Conservation (phyloP, 1,140 invertebrate species). For the Lethrus apterus region DNA sequence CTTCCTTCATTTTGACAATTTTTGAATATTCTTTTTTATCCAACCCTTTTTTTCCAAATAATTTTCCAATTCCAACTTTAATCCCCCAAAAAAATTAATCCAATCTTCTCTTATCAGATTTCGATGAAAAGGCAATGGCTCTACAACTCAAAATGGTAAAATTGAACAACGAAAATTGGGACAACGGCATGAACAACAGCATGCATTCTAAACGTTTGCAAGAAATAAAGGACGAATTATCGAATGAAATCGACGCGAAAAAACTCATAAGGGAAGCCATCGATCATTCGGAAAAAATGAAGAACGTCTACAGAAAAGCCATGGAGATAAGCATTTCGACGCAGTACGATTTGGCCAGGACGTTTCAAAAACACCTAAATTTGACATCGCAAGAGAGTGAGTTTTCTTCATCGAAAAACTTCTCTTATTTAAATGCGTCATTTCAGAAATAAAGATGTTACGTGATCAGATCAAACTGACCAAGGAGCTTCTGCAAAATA, state of each 20-base stretch:
- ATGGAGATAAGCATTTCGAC: constrained; percentile 43
- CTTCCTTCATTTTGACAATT: no score
- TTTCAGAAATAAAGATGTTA: constrained; percentile 42
- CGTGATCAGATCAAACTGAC: constrained; percentile 43
- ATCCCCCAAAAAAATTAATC: no score
- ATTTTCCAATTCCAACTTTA: no score
- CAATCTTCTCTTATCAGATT: no score
- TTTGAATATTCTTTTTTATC: no score
- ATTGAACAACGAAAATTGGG: constrained; percentile 15
- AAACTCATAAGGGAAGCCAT: constrained; percentile 42
- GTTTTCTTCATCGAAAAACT: constrained; percentile 16
- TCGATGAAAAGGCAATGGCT: no score
- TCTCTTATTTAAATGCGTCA: neutral
- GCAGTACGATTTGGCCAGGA: constrained; percentile 42
- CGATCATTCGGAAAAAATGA: constrained; percentile 43
- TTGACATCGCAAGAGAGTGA: constrained; percentile 33
- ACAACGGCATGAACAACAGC: constrained; percentile 24
- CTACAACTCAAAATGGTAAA: neutral
- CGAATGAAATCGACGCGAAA: constrained; percentile 26
- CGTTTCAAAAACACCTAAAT: constrained; percentile 26
- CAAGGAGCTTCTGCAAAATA: constrained; percentile 18
- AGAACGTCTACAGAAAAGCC: constrained; percentile 46
- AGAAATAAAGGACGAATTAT: constrained; percentile 22
- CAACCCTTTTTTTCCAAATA: no score
- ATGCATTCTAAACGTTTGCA: constrained; percentile 12